Conservation (phyloP, 2,888 invertebrate species). For the Lycia hirtaria region DNA sequence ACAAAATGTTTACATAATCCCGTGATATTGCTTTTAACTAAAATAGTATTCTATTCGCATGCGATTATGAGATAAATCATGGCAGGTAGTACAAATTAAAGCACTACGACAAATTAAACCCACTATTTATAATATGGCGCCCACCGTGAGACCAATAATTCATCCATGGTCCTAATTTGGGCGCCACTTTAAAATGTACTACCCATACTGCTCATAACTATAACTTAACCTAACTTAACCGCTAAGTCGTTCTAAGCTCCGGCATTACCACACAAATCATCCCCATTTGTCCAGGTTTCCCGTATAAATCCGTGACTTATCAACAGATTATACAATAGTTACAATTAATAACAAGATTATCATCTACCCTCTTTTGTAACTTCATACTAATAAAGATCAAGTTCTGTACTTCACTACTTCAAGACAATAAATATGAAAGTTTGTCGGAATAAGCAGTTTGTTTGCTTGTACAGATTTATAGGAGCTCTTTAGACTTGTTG, state of each 20-base stretch:
- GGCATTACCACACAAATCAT: slow-evolving; percentile 18
- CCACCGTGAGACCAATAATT: not conserved
- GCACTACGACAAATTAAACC: too few species aligned
- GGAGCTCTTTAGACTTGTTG: slow-evolving; percentile 12
- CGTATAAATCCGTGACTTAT: slow-evolving; percentile 16
- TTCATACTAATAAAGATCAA: slow-evolving; percentile 37
- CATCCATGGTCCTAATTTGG: not conserved
- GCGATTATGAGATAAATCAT: too few species aligned
- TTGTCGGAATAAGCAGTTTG: slow-evolving; percentile 41
- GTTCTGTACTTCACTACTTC: slow-evolving; percentile 13
- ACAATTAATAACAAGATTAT: slow-evolving; percentile 4
- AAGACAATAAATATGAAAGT: slow-evolving; percentile 40
- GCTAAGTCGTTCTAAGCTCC: slow-evolving; percentile 11
- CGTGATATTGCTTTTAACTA: too few species aligned
- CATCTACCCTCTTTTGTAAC: slow-evolving; percentile 19
- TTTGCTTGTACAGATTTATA: slow-evolving; percentile 24
- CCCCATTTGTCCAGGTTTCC: slow-evolving; percentile 20
- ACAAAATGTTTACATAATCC: too few species aligned
- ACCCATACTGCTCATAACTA: not conserved
- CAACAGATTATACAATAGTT: slow-evolving; percentile 3
- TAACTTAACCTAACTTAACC: slow-evolving; percentile 1
- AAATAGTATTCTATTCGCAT: too few species aligned
- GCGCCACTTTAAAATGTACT: not conserved
- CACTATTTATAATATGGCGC: not conserved
- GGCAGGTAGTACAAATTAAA: too few species aligned